These are phyloP conservation scores for Caenorhabditis angaria DNA, from an alignment of 2,888 invertebrate species.

Conservation along the genomic window DNA sequence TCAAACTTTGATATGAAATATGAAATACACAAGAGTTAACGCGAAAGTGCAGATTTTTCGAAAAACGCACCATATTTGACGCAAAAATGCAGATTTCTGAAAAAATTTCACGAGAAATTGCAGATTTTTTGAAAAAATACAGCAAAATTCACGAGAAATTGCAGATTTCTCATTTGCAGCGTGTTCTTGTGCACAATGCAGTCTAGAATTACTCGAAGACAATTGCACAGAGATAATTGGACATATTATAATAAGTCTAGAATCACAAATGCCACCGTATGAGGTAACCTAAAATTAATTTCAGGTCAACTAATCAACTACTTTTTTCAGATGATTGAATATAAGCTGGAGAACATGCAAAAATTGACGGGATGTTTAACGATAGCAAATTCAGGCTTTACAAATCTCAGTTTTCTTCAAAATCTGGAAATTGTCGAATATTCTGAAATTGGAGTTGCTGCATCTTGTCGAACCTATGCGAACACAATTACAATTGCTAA, in stretches of 20 bases:
- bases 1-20: too few relatives aligned
- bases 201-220: constrained; percentile 25
- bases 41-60: too few relatives aligned
- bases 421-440: constrained; percentile 26
- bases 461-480: too few relatives aligned
- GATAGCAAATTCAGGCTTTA: constrained; percentile 38
- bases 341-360: constrained; percentile 27
- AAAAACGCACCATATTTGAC: too few relatives aligned
- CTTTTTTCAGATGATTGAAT: constrained; percentile 28
- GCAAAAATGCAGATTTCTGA: too few relatives aligned
- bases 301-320: background rate
- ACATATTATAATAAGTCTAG: constrained; percentile 34
- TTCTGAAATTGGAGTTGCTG: constrained; percentile 17
- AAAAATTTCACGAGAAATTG: too few relatives aligned
- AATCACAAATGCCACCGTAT: constrained; percentile 36
- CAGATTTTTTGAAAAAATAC: too few relatives aligned
- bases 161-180: constrained; percentile 23
- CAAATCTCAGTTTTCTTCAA: constrained; percentile 19
- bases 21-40: too few relatives aligned
- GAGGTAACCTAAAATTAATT: too few relatives aligned
- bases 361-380: constrained; percentile 33
- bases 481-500: too few relatives aligned
- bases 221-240: constrained; percentile 36
- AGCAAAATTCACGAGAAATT: too few relatives aligned
- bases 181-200: constrained; percentile 31